Conservation (phyloP, 2,888 invertebrate species). For the Thereva unica region DNA sequence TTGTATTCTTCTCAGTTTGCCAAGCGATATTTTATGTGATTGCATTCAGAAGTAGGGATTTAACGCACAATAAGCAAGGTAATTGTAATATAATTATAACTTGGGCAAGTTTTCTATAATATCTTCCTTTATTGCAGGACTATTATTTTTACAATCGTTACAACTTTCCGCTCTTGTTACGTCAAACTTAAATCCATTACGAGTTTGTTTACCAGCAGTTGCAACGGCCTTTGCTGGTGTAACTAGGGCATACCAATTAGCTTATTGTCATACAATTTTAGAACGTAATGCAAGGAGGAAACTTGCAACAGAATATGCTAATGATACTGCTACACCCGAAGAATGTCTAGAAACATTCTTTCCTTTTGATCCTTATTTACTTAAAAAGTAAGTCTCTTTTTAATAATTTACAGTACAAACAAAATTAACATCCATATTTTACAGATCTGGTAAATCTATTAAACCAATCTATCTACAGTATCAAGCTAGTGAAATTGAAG, state of each 20-base stretch:
- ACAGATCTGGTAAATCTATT: slow-evolving; percentile 58
- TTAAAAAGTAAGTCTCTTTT: slow-evolving; percentile 61
- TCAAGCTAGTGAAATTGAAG: slow-evolving; percentile 54
- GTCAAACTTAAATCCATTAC: slow-evolving; percentile 84
- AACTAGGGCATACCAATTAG: slow-evolving; percentile 82
- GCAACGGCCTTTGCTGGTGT: slow-evolving; percentile 80
- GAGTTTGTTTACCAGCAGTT: slow-evolving; percentile 76
- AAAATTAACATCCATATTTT: slow-evolving; percentile 8
- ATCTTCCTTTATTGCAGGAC: slow-evolving; percentile 63
- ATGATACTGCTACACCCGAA: slow-evolving; percentile 60
- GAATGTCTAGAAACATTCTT: slow-evolving; percentile 72
- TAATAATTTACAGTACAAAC: neutral
- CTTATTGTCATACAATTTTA: slow-evolving; percentile 88
- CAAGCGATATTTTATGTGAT: slow-evolving; percentile 93
- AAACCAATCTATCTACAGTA: slow-evolving; percentile 60
- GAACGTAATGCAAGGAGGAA: slow-evolving; percentile 76
- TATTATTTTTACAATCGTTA: slow-evolving; percentile 77
- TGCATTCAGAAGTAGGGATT: slow-evolving; percentile 83
- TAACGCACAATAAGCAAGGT: slow-evolving; percentile 79
- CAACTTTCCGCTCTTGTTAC: slow-evolving; percentile 86
- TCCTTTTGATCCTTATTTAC: slow-evolving; percentile 87
- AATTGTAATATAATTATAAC: slow-evolving; percentile 49
- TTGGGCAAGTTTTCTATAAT: slow-evolving; percentile 6
- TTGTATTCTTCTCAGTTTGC: slow-evolving; percentile 89
- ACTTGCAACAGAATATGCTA: slow-evolving; percentile 63